Conservation (phyloP, 1,140 invertebrate genomes). For the Zaprionus tsacasi region DNA sequence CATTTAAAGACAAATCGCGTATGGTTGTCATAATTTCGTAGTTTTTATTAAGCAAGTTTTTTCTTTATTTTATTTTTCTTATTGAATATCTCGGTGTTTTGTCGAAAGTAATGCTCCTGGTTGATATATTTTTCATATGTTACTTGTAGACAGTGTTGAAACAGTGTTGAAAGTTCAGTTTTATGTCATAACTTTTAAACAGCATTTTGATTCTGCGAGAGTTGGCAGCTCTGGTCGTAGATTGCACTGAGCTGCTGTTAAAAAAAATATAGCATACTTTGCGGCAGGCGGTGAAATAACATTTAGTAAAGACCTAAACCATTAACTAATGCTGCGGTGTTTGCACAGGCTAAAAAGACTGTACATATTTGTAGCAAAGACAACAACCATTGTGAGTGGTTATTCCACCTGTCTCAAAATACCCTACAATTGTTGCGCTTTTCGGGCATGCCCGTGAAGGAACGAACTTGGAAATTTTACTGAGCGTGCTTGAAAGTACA, state of each 20-base stretch:
- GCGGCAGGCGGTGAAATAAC: background rate
- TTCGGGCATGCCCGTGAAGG: too few relatives aligned
- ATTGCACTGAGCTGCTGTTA: background rate
- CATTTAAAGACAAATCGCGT: constrained; percentile 35
- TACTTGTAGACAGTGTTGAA: background rate
- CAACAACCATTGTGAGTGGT: constrained; percentile 18
- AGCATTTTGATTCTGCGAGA: too few relatives aligned
- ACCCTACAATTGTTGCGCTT: too few relatives aligned
- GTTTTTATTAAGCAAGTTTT: background rate
- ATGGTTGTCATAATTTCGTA: constrained; percentile 30
- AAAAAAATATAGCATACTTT: constrained; percentile 34
- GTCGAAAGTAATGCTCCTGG: background rate
- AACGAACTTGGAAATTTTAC: too few relatives aligned
- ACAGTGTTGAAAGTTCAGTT: background rate
- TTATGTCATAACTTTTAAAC: background rate
- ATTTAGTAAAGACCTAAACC: background rate
- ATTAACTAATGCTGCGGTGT: background rate
- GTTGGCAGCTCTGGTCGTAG: too few relatives aligned
- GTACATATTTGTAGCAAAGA: background rate
- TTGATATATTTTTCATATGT: constrained; percentile 1
- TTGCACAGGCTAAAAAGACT: background rate
- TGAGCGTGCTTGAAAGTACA: too few relatives aligned
- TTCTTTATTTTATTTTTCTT: background rate
- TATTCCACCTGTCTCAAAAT: constrained; percentile 48
- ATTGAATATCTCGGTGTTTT: background rate